Evolutionary conservation across 2,888 invertebrate genomes (phyloP).

Genomic region (Coremacera marginata): DNA sequence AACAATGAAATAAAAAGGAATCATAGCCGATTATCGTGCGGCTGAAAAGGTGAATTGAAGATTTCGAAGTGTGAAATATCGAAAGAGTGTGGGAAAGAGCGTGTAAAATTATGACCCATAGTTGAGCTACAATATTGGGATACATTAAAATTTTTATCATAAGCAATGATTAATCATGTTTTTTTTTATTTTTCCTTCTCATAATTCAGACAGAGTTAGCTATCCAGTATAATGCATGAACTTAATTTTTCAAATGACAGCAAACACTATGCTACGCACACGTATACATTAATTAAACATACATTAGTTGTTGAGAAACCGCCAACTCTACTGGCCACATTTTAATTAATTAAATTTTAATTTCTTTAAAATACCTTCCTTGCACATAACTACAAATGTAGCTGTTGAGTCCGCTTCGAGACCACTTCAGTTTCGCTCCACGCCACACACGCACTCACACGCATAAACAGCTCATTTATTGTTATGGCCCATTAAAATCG

Average conservation of each 20-base stretch:
- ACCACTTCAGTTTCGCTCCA: neutral
- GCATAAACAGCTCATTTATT: conserved; percentile 9
- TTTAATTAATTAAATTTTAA: neutral
- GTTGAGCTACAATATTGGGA: neutral
- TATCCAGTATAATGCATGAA: too few species aligned
- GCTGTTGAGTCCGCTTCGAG: neutral
- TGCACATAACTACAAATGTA: neutral
- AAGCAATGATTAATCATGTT: neutral
- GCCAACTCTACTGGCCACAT: neutral
- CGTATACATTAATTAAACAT: neutral
- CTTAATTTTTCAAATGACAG: too few species aligned
- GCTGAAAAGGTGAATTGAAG: neutral
- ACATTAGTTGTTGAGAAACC: neutral
- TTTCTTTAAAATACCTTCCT: neutral
- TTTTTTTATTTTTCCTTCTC: neutral
- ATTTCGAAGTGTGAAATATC: neutral
- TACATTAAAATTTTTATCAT: neutral
- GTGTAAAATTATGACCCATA: neutral
- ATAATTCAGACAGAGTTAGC: too few species aligned
- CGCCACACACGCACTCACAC: conserved; percentile 3
- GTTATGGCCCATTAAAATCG: neutral
- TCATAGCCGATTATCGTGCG: conserved; percentile 7
- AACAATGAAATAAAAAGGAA: conserved; percentile 19
- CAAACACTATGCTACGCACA: too few species aligned
- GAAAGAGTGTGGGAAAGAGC: neutral